phyloP scores from a whole-genome alignment of 2,113 vertebrate genomes.

The Reinhardtius hippoglossoides region DNA sequence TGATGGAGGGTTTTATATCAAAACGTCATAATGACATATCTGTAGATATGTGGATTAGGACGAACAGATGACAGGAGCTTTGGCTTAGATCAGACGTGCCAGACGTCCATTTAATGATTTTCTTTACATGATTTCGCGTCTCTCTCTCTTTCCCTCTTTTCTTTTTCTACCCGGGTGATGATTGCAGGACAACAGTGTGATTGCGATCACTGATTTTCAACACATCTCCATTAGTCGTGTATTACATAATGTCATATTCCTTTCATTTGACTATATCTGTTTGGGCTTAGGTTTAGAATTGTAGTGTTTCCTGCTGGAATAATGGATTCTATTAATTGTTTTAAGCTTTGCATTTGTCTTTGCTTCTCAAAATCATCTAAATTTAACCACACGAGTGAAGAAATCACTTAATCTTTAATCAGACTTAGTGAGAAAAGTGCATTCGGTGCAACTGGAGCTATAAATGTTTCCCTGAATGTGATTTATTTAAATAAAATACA shows the following conservation, averaged over 20 bases:
- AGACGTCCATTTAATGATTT: slow-evolving; percentile 67
- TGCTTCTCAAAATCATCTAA: not conserved
- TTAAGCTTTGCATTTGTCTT: not conserved
- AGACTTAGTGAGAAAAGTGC: not conserved
- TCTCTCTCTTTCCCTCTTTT: slow-evolving; percentile 8
- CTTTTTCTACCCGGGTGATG: not conserved
- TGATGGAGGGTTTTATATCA: slow-evolving; percentile 55
- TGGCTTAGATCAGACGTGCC: slow-evolving; percentile 65
- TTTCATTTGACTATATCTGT: too few species aligned
- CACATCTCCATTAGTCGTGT: not conserved
- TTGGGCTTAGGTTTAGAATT: too few species aligned
- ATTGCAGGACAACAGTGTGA: not conserved
- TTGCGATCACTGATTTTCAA: not conserved
- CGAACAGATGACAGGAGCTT: slow-evolving; percentile 72
- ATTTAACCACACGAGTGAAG: not conserved
- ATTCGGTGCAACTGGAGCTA: too few species aligned
- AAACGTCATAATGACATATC: slow-evolving; percentile 66
- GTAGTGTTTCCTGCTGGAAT: too few species aligned
- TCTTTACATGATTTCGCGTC: slow-evolving; percentile 48
- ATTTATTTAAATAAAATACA: too few species aligned
- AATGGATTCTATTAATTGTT: too few species aligned
- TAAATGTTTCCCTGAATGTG: not conserved
- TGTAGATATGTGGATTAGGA: slow-evolving; percentile 73
- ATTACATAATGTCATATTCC: too few species aligned
- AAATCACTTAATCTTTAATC: not conserved